A percentile compares a stretch with the other conserved stretches of the same genome.
These are phyloP conservation scores for Phyllostomus discolor DNA, from an alignment of 2,113 vertebrate species.

Conservation along the genomic window DNA sequence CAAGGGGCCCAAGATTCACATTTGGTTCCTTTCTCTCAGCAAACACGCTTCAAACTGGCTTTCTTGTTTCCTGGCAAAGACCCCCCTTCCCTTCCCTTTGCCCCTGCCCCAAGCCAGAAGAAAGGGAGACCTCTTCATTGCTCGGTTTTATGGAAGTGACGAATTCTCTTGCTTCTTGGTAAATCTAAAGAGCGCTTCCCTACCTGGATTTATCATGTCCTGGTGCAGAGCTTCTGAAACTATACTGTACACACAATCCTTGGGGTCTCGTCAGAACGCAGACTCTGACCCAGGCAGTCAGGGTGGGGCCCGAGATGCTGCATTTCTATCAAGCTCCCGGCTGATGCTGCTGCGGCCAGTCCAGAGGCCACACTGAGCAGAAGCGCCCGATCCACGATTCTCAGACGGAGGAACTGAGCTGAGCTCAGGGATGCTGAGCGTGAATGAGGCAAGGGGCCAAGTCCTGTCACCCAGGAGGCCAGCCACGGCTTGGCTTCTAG, in stretches of 20 bases:
- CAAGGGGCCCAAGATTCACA: background rate
- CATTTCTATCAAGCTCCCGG: background rate
- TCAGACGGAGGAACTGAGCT: background rate
- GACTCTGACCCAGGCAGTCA: background rate
- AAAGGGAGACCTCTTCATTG: background rate
- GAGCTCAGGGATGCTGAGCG: background rate
- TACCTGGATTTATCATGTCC: background rate
- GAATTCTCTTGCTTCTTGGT: background rate
- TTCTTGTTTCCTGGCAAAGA: background rate
- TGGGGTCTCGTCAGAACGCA: background rate
- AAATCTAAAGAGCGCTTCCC: background rate
- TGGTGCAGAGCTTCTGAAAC: background rate
- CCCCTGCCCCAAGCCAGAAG: background rate
- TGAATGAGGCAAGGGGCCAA: background rate
- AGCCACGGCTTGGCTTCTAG: background rate
- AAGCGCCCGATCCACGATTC: fast-evolving
- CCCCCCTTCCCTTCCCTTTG: too few species aligned
- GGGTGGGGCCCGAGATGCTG: background rate
- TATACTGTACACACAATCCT: too few species aligned
- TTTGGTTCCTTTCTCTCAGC: background rate
- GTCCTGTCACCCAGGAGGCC: background rate
- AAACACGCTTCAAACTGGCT: background rate
- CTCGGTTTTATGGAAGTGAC: background rate
- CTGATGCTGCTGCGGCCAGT: background rate
- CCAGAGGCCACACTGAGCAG: background rate